These are phyloP conservation scores for Gadopsis bispinosus DNA, from an alignment of 2,797 vertebrate genomes.

Conservation along the genomic window DNA sequence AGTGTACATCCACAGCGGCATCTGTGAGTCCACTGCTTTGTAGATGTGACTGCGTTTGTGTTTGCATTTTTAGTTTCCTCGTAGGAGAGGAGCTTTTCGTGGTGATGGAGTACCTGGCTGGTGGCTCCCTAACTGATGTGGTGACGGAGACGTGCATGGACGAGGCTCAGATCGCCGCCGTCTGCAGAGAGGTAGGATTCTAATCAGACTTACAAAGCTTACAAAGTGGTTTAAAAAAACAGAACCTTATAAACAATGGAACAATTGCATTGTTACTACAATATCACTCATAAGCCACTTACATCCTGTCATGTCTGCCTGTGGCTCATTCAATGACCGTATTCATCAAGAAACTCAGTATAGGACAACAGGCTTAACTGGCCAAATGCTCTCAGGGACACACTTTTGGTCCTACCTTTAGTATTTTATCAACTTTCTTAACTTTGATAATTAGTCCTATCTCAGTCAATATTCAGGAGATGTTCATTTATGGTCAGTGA, in stretches of 20 bases:
- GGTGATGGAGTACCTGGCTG: conserved; percentile 98
- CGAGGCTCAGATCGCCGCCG: conserved; percentile 97
- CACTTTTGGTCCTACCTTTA: too few species aligned
- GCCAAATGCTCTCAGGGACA: neutral
- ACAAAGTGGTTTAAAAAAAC: neutral
- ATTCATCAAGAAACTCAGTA: neutral
- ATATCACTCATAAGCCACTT: neutral
- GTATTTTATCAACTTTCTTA: neutral
- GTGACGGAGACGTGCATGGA: conserved; percentile 99
- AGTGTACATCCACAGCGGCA: neutral
- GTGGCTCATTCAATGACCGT: neutral
- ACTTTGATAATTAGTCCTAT: neutral
- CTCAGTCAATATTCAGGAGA: neutral
- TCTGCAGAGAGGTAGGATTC: conserved; percentile 92
- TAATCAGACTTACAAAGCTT: neutral
- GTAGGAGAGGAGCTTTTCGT: conserved; percentile 97
- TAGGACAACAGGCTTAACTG: neutral
- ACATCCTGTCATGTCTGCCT: neutral
- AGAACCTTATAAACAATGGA: neutral
- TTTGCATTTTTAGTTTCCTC: conserved; percentile 82
- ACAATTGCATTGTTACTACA: neutral
- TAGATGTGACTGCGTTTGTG: neutral
- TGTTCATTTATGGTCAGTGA: neutral
- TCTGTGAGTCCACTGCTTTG: neutral
- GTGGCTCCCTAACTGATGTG: conserved; percentile 98